phyloP scores from a whole-genome alignment of 2,113 vertebrate genomes.

The Symphodus melops region DNA sequence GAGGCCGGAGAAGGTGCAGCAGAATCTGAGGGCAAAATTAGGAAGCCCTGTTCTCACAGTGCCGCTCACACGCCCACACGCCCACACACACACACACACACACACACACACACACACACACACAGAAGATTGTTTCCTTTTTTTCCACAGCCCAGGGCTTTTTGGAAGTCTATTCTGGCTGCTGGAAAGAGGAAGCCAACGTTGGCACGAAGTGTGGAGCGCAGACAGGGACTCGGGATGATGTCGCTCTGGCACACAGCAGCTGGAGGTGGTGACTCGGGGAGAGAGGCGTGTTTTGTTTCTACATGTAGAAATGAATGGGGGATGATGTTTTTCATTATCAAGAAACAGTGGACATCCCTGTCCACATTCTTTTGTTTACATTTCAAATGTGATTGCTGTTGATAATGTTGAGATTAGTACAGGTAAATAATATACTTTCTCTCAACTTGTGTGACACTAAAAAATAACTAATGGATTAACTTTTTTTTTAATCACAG shows the following conservation, averaged over 20 bases:
- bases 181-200: conserved; percentile 67
- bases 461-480: too few species aligned
- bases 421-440: too few species aligned
- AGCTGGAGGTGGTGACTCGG: conserved; percentile 18
- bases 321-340: neutral
- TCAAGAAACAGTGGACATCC: neutral
- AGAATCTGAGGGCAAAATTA: conserved; percentile 57
- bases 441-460: too few species aligned
- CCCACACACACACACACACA: too few species aligned
- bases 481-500: conserved; percentile 4
- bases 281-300: neutral
- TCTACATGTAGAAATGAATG: neutral
- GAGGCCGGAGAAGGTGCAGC: conserved; percentile 58
- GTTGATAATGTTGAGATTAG: too few species aligned
- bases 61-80: conserved; percentile 21
- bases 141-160: conserved; percentile 70
- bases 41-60: conserved; percentile 63
- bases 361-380: neutral
- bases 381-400: too few species aligned
- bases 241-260: conserved; percentile 35
- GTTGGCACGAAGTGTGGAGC: conserved; percentile 59
- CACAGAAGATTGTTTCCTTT: conserved; percentile 53
- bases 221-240: conserved; percentile 46
- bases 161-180: conserved; percentile 67
- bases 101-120: conserved; percentile 43